Base-by-base conservation (phyloP, 2,797 vertebrate species). In the Aplochiton taeniatus region DNA sequence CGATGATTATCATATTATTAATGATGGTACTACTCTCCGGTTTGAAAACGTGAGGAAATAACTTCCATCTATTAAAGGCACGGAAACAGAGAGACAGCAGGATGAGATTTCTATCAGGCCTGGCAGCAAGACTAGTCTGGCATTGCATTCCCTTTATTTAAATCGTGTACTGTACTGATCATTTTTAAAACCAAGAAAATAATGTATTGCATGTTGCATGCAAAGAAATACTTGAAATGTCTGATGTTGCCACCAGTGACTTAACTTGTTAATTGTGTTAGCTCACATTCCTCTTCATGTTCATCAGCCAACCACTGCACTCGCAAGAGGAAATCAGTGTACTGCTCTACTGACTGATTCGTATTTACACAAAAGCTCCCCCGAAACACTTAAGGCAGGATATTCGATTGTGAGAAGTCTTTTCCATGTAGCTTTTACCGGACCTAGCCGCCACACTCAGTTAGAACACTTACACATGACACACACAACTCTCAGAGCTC, bases 261-360 rank as follows among this genome's bases (percentile, higher is more conserved):
- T n/a, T 51, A 14, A 63, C 61, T 11, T 69, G 73, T 70, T 76
- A 70, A 50, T 70, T 75, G 42, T 68, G 77, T 74, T 74, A 67
- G 72, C 72, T 63, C 51, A 51, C 41, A 71, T 79, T 80, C 68
- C 68, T 74, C 66, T 58, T 58, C 43, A 79, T 85, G 83, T 77
- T 78, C 87, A 76, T 88, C 83, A 81, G 79, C 64, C 76, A 76
- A 77, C 80, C 75, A n/a, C 76, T 78, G 77, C 8, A 57, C 82
- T 85, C 81, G 86, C 83, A 82, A 85, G 80, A 87, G 89, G 85
- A 90, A 91, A 90, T 87, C 79, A 75, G 80, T 85, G 80, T 80
- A 76, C 75, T 70, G 83, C 79, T 79, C 69, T 57, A 72, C 76
- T 74, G 69, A 77, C 81, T 80, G 75, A 79, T 65, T 80, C 80